Evolutionary conservation across 2,113 vertebrate species (phyloP).

Genomic region (Anarhynchus alexandrinus): DNA sequence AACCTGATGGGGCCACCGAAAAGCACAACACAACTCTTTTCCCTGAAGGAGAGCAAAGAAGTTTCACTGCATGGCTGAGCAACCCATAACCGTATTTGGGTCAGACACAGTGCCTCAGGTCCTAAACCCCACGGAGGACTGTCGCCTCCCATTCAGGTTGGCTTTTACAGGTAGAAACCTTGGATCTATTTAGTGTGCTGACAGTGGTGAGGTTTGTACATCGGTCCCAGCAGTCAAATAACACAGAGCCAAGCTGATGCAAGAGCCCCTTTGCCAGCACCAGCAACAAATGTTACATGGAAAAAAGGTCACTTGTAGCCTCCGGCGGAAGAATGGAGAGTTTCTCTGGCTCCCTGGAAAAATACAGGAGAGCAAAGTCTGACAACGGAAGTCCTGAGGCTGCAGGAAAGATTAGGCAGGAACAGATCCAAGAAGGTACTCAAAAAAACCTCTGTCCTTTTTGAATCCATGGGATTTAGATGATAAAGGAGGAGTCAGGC

Average conservation of each 20-base stretch:
- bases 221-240: not conserved
- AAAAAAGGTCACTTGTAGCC: not conserved
- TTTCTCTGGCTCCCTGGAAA: not conserved
- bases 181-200: not conserved
- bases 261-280: not conserved
- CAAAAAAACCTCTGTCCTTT: not conserved
- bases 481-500: not conserved
- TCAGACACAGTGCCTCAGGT: not conserved
- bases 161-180: not conserved
- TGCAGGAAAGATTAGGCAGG: not conserved
- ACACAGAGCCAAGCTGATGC: not conserved
- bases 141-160: not conserved
- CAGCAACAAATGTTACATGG: not conserved
- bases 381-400: not conserved
- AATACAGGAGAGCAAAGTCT: not conserved
- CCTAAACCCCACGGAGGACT: not conserved
- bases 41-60: not conserved
- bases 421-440: not conserved
- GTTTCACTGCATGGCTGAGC: not conserved
- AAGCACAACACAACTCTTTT: not conserved
- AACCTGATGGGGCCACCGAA: not conserved
- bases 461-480: not conserved
- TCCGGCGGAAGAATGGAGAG: not conserved
- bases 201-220: not conserved
- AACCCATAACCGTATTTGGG: not conserved